A percentile compares a stretch with the other conserved stretches of the same genome.
Evolutionary conservation across 1,140 invertebrate species (phyloP).

Genomic region (Agrypnia vestita): DNA sequence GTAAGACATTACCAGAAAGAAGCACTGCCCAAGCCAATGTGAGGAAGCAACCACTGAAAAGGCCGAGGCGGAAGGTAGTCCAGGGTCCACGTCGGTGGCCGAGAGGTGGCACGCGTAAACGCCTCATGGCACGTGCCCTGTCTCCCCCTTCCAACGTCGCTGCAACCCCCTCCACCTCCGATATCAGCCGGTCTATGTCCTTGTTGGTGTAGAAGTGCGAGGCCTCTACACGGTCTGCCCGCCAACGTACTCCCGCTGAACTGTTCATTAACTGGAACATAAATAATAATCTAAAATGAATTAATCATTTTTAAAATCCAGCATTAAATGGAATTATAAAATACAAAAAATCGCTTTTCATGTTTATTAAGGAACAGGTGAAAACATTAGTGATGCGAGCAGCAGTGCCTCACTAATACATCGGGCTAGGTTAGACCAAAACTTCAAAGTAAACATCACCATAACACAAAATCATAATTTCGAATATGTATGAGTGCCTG

Average conservation of each 20-base stretch:
- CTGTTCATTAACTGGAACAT: slow-evolving; percentile 77
- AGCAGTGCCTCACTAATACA: too few species aligned
- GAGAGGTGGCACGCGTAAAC: slow-evolving; percentile 94
- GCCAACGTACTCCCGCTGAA: slow-evolving; percentile 88
- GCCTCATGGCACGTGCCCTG: slow-evolving; percentile 96
- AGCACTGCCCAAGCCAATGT: slow-evolving; percentile 90
- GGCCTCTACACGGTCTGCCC: slow-evolving; percentile 92
- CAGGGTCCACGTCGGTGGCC: slow-evolving; percentile 97
- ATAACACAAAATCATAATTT: too few species aligned
- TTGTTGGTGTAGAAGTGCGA: slow-evolving; percentile 98
- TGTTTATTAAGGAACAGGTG: too few species aligned
- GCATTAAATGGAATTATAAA: too few species aligned
- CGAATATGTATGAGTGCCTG: too few species aligned
- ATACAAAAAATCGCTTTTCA: too few species aligned
- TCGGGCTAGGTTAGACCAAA: too few species aligned
- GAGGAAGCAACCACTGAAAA: slow-evolving; percentile 96
- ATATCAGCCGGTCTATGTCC: slow-evolving; percentile 96
- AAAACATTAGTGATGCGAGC: too few species aligned
- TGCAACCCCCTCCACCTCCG: slow-evolving; percentile 96
- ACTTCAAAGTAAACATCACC: too few species aligned
- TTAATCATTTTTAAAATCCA: too few species aligned
- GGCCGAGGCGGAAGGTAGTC: slow-evolving; percentile 97
- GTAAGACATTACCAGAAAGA: slow-evolving; percentile 80
- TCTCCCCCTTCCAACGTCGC: slow-evolving; percentile 95
- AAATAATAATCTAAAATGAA: too few species aligned